Conservation (phyloP, 2,888 invertebrate species). For the Meiosimyza platycephala region DNA sequence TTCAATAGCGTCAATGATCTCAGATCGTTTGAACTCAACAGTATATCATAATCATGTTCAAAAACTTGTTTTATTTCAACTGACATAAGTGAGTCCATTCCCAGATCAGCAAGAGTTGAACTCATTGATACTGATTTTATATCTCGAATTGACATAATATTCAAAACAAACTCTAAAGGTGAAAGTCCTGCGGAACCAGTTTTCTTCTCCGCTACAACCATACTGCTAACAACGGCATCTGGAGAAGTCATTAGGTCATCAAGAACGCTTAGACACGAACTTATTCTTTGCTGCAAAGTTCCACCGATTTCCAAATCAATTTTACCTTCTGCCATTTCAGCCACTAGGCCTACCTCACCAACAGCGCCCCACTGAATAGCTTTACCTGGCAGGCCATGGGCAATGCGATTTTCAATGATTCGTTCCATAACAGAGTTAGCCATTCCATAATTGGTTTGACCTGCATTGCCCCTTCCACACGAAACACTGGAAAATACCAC, state of each 20-base stretch:
- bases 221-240: constrained; percentile 79
- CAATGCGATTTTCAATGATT: constrained; percentile 79
- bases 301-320: constrained; percentile 80
- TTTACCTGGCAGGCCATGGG: constrained; percentile 79
- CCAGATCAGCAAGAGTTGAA: constrained; percentile 86
- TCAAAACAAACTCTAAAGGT: constrained; percentile 79
- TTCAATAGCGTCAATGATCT: neutral
- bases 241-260: constrained; percentile 80
- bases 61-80: constrained; percentile 95
- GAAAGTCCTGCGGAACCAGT: constrained; percentile 73
- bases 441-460: constrained; percentile 86
- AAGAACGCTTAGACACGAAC: constrained; percentile 81
- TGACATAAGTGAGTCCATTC: constrained; percentile 97
- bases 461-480: constrained; percentile 91
- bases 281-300: constrained; percentile 86
- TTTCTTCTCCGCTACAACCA: constrained; percentile 88
- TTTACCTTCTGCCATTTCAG: constrained; percentile 79
- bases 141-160: constrained; percentile 77
- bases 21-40: constrained; percentile 87
- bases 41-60: constrained; percentile 89
- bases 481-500: constrained; percentile 93
- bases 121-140: constrained; percentile 77
- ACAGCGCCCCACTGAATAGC: constrained; percentile 95
- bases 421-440: constrained; percentile 91
- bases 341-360: constrained; percentile 87